These are phyloP conservation scores for Phragmatobia fuliginosa DNA, from an alignment of 2,888 invertebrate species.

Conservation along the genomic window DNA sequence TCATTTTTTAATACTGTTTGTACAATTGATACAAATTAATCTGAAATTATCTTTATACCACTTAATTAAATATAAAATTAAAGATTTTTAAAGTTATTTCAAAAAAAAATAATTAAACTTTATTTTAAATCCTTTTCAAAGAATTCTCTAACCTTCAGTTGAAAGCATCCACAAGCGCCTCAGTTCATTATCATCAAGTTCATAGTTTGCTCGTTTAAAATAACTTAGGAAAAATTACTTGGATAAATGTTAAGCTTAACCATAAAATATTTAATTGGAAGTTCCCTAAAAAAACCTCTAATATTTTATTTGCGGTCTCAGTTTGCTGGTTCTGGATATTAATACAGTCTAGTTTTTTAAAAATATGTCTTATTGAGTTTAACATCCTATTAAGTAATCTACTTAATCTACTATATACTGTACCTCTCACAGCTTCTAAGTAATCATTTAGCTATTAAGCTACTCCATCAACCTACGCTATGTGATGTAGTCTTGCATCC, in stretches of 20 bases:
- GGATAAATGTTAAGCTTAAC: not conserved
- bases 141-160: not conserved
- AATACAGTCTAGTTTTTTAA: not conserved
- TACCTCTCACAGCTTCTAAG: conserved; percentile 18
- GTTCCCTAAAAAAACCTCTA: not conserved
- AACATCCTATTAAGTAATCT: too few species aligned
- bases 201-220: not conserved
- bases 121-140: not conserved
- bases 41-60: too few species aligned
- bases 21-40: too few species aligned
- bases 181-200: not conserved
- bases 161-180: not conserved
- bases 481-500: conserved; percentile 37
- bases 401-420: too few species aligned
- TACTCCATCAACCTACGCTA: conserved; percentile 45
- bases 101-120: not conserved
- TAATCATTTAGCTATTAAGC: conserved; percentile 48
- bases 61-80: too few species aligned
- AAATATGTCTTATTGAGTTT: too few species aligned
- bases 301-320: not conserved
- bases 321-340: not conserved
- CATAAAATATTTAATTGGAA: not conserved
- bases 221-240: not conserved
- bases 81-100: too few species aligned
- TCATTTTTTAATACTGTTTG: too few species aligned